Percentiles rank a stretch among this genome's conserved stretches.
These are phyloP conservation scores for Creontiades dilutus DNA, from an alignment of 2,888 invertebrate species.

Conservation along the genomic window DNA sequence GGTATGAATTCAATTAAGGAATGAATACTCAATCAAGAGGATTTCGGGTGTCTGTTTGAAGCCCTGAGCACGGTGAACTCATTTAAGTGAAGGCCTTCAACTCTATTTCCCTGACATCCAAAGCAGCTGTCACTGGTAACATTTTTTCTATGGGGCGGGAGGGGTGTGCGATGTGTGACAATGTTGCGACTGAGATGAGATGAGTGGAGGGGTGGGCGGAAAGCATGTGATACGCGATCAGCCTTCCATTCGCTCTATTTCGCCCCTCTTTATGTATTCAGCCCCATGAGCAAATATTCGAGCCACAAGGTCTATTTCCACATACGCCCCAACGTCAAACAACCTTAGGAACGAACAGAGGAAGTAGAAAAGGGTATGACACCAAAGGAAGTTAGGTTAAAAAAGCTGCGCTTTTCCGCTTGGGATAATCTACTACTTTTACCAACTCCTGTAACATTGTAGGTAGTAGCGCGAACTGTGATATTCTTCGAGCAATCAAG, in stretches of 20 bases:
- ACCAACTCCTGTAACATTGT: no score
- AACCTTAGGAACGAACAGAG: neutral
- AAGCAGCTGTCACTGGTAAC: neutral
- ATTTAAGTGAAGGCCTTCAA: neutral
- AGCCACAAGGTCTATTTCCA: constrained; percentile 22
- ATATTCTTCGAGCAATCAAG: no score
- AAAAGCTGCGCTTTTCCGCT: neutral
- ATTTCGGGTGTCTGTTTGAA: no score
- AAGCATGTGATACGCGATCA: constrained; percentile 23
- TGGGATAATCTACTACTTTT: neutral
- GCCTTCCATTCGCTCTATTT: constrained; percentile 20
- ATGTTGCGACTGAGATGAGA: constrained; percentile 1
- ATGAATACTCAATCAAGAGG: neutral
- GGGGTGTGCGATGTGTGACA: neutral
- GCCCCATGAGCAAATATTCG: constrained; percentile 36
- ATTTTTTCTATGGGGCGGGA: neutral
- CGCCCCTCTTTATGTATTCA: constrained; percentile 38
- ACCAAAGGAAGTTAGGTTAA: neutral
- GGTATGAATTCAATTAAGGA: neutral
- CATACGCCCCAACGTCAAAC: constrained; percentile 5
- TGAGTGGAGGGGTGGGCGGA: neutral
- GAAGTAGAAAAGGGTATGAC: neutral
- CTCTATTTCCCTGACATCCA: neutral
- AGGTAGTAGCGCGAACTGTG: no score
- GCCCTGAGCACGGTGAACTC: no score